These are phyloP conservation scores for Selenia dentaria DNA, from an alignment of 2,888 invertebrate genomes.

Conservation along the genomic window DNA sequence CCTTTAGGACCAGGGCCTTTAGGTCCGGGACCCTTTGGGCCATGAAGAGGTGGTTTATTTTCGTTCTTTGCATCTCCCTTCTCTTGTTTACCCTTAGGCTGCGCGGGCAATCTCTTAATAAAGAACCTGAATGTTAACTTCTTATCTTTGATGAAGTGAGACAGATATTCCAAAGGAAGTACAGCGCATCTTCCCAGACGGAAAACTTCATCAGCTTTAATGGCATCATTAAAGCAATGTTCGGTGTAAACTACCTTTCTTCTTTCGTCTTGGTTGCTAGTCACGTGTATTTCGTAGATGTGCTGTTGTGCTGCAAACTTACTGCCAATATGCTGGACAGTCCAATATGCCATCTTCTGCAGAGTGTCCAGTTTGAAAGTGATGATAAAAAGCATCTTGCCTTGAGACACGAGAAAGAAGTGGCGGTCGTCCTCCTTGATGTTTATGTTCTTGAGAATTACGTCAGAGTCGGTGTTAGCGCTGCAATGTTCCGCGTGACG, in stretches of 20 bases:
- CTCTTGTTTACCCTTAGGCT: conserved; percentile 19
- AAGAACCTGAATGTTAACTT: conserved; percentile 60
- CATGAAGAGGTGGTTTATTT: conserved; percentile 25
- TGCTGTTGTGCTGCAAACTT: conserved; percentile 62
- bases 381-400: conserved; percentile 62
- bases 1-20: conserved; percentile 39
- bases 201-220: conserved; percentile 66
- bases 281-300: conserved; percentile 67
- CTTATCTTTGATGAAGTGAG: conserved; percentile 59
- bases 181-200: conserved; percentile 63
- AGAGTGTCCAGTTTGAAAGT: conserved; percentile 66
- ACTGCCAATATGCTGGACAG: conserved; percentile 67
- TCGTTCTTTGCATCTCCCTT: conserved; percentile 27
- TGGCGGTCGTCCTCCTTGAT: conserved; percentile 57
- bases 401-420: conserved; percentile 57
- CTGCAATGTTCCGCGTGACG: conserved; percentile 58
- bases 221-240: conserved; percentile 66
- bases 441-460: conserved; percentile 50
- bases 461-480: conserved; percentile 54
- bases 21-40: conserved; percentile 36
- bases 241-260: conserved; percentile 64
- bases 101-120: conserved; percentile 51
- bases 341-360: conserved; percentile 69
- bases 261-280: conserved; percentile 58
- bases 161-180: conserved; percentile 56